phyloP scores from a whole-genome alignment of 2,888 invertebrate species.

The Siphlonurus alternatus region DNA sequence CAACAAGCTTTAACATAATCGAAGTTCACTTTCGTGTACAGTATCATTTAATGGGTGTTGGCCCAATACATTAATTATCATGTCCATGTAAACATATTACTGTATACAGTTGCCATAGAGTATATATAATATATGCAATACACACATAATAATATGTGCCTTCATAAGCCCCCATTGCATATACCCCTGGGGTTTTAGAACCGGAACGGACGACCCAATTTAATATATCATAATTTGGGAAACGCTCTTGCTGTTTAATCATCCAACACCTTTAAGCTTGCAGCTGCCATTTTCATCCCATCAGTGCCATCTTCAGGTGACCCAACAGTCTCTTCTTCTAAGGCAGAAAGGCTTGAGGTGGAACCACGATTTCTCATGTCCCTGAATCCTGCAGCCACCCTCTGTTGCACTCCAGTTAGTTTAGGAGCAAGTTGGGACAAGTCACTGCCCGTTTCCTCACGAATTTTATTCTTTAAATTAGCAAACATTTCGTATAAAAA shows the following conservation, averaged over 20 bases:
- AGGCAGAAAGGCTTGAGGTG: slow-evolving; percentile 5
- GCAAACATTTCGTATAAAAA: slow-evolving; percentile 67
- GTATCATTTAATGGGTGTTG: no score
- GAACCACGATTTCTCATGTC: slow-evolving; percentile 5
- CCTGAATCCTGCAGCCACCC: not conserved
- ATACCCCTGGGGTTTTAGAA: no score
- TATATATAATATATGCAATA: no score
- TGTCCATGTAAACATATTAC: not conserved
- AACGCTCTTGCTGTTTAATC: no score
- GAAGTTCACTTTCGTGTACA: no score
- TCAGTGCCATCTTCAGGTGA: not conserved
- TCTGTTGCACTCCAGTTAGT: not conserved
- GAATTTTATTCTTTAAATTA: slow-evolving; percentile 74
- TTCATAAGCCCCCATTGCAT: no score
- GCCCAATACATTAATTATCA: no score
- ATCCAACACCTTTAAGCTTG: not conserved
- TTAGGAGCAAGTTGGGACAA: slow-evolving; percentile 28
- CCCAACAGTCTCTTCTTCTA: not conserved
- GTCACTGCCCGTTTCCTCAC: slow-evolving; percentile 75
- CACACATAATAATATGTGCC: no score
- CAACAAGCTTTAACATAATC: no score
- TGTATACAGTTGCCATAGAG: not conserved
- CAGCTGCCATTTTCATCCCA: not conserved
- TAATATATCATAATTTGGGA: no score
- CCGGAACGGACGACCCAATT: no score